phyloP scores from a whole-genome alignment of 1,140 invertebrate genomes.

The Glossosoma conforme region DNA sequence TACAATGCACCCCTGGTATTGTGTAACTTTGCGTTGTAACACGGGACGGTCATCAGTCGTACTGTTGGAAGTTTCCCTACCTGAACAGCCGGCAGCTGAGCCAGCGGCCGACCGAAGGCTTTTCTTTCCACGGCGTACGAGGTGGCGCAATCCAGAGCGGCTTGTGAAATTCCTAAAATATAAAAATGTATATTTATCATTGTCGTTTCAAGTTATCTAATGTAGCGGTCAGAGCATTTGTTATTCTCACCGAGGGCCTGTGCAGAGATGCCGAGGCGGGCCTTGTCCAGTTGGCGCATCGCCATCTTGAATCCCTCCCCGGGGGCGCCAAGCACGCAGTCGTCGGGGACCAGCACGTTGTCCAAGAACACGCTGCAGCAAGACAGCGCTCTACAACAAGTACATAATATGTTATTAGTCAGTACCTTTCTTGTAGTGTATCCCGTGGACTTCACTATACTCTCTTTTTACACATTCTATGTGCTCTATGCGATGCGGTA shows the following conservation, averaged over 20 bases:
- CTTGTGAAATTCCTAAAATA: conserved; percentile 68
- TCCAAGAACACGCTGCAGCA: conserved; percentile 73
- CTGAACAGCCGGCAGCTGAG: conserved; percentile 76
- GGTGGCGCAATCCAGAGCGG: conserved; percentile 79
- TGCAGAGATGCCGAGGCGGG: conserved; percentile 76
- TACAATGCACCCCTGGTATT: too few relatives aligned
- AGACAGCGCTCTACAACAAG: conserved; percentile 66
- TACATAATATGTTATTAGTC: too few relatives aligned
- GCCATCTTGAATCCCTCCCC: conserved; percentile 86
- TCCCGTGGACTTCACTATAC: too few relatives aligned
- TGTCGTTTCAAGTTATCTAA: too few relatives aligned
- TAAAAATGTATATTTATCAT: too few relatives aligned
- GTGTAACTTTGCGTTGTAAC: too few relatives aligned
- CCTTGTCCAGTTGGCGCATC: conserved; percentile 71
- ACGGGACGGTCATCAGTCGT: too few relatives aligned
- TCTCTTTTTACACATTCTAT: too few relatives aligned
- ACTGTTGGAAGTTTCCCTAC: conserved; percentile 50
- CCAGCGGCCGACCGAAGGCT: conserved; percentile 74
- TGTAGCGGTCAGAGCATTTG: background rate
- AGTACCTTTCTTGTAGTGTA: too few relatives aligned
- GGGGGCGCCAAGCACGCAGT: conserved; percentile 54
- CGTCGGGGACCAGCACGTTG: conserved; percentile 61
- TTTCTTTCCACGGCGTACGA: conserved; percentile 74
- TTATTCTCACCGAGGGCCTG: conserved; percentile 60
- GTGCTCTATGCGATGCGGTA: too few relatives aligned